Percentiles rank a stretch among this genome's conserved stretches.
Conservation (phyloP, 2,888 invertebrate genomes). For the Homarus gammarus region DNA sequence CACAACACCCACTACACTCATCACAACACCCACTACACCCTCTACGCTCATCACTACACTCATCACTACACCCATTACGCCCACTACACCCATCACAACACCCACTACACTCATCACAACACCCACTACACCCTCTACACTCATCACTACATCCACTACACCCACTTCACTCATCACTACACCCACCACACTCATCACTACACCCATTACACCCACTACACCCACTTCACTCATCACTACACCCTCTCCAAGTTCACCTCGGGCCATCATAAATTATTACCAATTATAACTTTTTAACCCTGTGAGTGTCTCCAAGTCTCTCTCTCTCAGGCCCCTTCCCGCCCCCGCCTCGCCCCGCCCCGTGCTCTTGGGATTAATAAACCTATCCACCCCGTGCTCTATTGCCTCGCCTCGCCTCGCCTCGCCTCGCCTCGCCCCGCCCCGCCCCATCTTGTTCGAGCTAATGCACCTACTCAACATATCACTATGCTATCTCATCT, state of each 20-base stretch:
- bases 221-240: background rate
- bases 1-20: slow-evolving; percentile 37
- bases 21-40: background rate
- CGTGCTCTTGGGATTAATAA: no score
- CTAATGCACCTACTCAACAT: no score
- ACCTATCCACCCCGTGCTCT: background rate
- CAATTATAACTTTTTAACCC: slow-evolving; percentile 61
- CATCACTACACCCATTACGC: no score
- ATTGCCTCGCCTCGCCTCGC: background rate
- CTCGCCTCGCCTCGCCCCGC: background rate
- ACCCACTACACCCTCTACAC: no score
- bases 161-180: background rate
- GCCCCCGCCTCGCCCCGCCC: background rate
- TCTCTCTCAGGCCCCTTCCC: slow-evolving; percentile 14
- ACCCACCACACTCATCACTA: slow-evolving; percentile 3
- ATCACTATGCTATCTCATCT: no score
- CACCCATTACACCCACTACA: slow-evolving; percentile 5
- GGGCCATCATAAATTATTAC: slow-evolving; percentile 52
- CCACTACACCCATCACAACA: no score
- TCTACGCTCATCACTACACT: background rate
- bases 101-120: no score
- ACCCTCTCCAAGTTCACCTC: background rate
- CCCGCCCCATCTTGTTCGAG: background rate
- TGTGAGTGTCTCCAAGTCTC: slow-evolving; percentile 43
- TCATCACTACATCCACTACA: no score